Conservation (phyloP, 2,113 vertebrate genomes). For the Athene noctua region DNA sequence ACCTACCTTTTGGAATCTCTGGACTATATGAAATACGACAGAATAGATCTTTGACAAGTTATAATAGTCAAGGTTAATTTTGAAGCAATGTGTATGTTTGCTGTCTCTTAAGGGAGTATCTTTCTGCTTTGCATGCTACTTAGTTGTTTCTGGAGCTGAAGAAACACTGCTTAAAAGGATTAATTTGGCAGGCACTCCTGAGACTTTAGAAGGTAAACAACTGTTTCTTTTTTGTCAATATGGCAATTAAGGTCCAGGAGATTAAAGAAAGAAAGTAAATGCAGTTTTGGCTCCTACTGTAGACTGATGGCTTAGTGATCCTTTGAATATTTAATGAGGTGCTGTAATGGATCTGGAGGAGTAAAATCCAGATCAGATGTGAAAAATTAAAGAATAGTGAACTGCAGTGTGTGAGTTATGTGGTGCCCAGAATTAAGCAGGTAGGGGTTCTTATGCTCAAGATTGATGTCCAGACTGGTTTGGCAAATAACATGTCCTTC, state of each 20-base stretch:
- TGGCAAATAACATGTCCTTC: not conserved
- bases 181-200: conserved; percentile 77
- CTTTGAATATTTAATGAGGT: conserved; percentile 62
- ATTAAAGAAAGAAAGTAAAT: conserved; percentile 78
- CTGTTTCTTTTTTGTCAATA: conserved; percentile 80
- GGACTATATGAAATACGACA: not conserved
- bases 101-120: conserved; percentile 50
- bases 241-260: conserved; percentile 75
- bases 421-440: not conserved
- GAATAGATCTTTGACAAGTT: not conserved
- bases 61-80: conserved; percentile 62
- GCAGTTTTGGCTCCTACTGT: conserved; percentile 70
- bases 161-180: conserved; percentile 76
- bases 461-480: not conserved
- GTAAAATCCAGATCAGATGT: conserved; percentile 40
- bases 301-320: conserved; percentile 60
- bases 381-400: not conserved
- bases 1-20: not conserved
- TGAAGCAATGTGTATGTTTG: conserved; percentile 12
- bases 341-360: conserved; percentile 27
- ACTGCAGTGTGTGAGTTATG: not conserved
- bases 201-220: conserved; percentile 81
- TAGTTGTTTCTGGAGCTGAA: conserved; percentile 68
- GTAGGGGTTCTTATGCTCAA: not conserved
- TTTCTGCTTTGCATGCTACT: conserved; percentile 70